Evolutionary conservation across 2,888 invertebrate genomes (phyloP), one percentile per base, ranked within the genome.

Genomic region (Zaprionus bogoriensis): DNA sequence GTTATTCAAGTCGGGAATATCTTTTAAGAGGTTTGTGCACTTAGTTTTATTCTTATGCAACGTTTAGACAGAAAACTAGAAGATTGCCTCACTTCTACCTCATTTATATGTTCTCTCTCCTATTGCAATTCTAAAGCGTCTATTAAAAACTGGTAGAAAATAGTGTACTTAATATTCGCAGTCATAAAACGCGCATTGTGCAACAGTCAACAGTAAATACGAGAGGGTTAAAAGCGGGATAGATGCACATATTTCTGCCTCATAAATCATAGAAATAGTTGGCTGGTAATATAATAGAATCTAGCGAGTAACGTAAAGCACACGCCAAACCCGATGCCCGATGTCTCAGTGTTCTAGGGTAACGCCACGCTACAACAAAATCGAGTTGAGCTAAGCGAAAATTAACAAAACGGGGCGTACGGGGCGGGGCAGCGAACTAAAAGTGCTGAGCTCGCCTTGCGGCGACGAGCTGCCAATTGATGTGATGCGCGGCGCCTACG

Each of bases 381-480:
- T n/a, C n/a, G 20, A 12, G 20, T n/a, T 22, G 23, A 42, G 10
- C 17, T 10, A 42, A 42, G 42, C 20, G 1, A 42, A 42, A 42
- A 25, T n/a, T n/a, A 10, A 25, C 2, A 25, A 17, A 25, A 5
- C 10, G 7, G 4, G n/a, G 46, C n/a, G 12, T 5, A 12, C n/a
- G 12, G 44, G 17, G 23, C 23, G 14, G 1, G 10, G 27, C 7
- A 4, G n/a, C 30, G 9, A 9, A 32, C 17, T 32, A 12, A 32
- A 7, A 28, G 7, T 44, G 42, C 20, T 25, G 42, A 63, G 28
- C 36, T 51, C 6, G 41, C 20, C 22, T 20, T 20, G n/a, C 27
- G n/a, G 10, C 4, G 2, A n/a, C 1, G 22, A 41, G 41, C 38
- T 36, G 32, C 14, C 14, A 36, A 36, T 36, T 36, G 32, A 17